Percentiles rank a stretch among this genome's conserved stretches.
Conservation (phyloP, 35 echinoderm and acorn worm genomes). For the Anneissia japonica region DNA sequence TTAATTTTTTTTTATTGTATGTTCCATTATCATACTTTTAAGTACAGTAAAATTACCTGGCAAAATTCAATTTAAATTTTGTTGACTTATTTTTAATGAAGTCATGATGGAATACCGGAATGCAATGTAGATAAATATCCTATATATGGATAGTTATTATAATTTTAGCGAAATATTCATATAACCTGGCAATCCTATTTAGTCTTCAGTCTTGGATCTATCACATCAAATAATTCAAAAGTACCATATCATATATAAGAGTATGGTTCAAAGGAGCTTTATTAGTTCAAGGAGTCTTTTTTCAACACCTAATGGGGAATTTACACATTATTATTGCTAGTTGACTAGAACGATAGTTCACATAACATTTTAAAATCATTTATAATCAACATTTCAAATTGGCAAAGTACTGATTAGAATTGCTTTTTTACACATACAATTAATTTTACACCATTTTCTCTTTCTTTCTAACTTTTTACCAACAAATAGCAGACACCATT, state of each 20-base stretch:
- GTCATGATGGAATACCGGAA: no score
- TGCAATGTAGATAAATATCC: background rate
- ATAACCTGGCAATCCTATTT: background rate
- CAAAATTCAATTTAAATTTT: no score
- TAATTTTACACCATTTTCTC: background rate
- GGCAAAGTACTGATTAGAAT: background rate
- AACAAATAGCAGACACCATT: no score
- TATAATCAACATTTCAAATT: background rate
- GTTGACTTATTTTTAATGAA: no score
- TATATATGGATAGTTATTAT: background rate
- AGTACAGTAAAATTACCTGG: no score
- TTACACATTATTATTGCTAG: background rate
- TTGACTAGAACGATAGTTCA: background rate
- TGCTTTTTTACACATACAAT: background rate
- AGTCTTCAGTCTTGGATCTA: no score
- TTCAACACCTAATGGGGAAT: no score
- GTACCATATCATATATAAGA: background rate
- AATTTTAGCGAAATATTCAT: background rate
- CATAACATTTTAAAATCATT: background rate
- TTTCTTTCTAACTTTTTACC: no score
- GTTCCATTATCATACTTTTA: no score
- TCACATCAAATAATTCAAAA: background rate
- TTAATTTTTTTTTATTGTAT: no score
- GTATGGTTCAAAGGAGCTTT: background rate
- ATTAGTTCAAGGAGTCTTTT: no score